Percentiles rank a stretch among this genome's conserved stretches.
Evolutionary conservation across 2,797 vertebrate species (phyloP).

Genomic region (Acestrorhynchus altus): DNA sequence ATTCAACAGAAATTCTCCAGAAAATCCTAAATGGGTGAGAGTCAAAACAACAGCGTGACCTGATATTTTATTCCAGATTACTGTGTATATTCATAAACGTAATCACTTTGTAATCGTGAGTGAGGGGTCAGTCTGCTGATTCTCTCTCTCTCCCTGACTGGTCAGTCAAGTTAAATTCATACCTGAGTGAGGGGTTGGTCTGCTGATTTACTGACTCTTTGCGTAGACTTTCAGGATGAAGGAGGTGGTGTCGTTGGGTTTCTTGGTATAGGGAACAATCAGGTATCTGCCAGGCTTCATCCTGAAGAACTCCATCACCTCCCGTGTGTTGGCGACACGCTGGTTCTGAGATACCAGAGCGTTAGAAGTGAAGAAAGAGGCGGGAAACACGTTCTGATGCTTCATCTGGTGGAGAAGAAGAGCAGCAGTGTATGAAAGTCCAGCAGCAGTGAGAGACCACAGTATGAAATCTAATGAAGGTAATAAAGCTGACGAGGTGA

Average conservation of each 20-base stretch:
- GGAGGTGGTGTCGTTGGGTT: constrained; percentile 58
- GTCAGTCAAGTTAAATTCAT: no score
- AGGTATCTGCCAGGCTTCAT: constrained; percentile 73
- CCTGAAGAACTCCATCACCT: constrained; percentile 63
- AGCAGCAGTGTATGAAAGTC: background rate
- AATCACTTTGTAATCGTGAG: no score
- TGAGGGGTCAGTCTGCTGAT: no score
- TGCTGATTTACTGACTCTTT: constrained; percentile 54
- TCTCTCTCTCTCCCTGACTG: no score
- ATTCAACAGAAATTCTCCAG: no score
- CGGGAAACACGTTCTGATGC: constrained; percentile 55
- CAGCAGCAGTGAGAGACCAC: background rate
- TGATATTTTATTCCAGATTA: no score
- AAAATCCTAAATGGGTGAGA: no score
- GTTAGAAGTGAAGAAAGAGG: constrained; percentile 63
- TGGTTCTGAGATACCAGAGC: constrained; percentile 47
- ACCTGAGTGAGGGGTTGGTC: no score
- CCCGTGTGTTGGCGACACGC: constrained; percentile 56
- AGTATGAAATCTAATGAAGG: background rate
- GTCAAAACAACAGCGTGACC: no score
- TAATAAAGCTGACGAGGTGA: background rate
- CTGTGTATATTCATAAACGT: no score
- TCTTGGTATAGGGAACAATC: constrained; percentile 69
- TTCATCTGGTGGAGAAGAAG: constrained; percentile 56
- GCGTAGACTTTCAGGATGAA: constrained; percentile 72